Base-by-base conservation (phyloP, 2,113 vertebrate genomes). In the Paradisaea rubra region DNA sequence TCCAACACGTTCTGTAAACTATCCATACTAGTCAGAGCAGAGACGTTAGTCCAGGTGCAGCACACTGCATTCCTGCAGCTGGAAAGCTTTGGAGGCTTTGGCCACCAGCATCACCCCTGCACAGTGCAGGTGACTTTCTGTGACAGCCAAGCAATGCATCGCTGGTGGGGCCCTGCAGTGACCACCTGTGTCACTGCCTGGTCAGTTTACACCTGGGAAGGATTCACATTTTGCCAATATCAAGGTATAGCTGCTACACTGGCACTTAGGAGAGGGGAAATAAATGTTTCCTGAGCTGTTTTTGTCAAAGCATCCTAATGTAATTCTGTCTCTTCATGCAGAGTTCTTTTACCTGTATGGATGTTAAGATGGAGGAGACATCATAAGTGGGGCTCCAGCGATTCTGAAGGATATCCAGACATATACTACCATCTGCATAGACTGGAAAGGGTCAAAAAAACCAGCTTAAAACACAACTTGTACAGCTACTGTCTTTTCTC, bases 351-450 rank as follows among this genome's bases (percentile, higher is more conserved):
- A 99, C 99, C 99, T 99, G 99, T 99, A 99, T 99, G 96, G 99
- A 99, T 95, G 99, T 99, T 99, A 99, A 97, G 98, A 99, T 99
- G 96, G 99, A 99, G 89, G 99, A 99, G 60, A 99, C 99, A 97
- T 99, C 99, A 19, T 99, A 99, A 83, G 99, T 99, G 88, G 99
- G 99, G 98, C 99, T 99, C 99, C 99, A 99, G 44, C 99, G 99
- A 95, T 99, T 99, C 96, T 99, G 99, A 98, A 99, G 99, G 96
- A 99, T 99, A 97, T 99, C 99, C 99, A 99, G 98, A 98, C 99
- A 99, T 99, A 99, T 99, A 98, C 99, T 99, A 96, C 99, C 99
- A 25, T 99, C 99, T 97, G 99, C 99, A 95, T 99, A 99, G 93
- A 99, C 99, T 99, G 93, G 81, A 91, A 94, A 92, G 81, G 73